Evolutionary conservation across 2,888 invertebrate genomes (phyloP).

Genomic region (Sclerodermus sp.): DNA sequence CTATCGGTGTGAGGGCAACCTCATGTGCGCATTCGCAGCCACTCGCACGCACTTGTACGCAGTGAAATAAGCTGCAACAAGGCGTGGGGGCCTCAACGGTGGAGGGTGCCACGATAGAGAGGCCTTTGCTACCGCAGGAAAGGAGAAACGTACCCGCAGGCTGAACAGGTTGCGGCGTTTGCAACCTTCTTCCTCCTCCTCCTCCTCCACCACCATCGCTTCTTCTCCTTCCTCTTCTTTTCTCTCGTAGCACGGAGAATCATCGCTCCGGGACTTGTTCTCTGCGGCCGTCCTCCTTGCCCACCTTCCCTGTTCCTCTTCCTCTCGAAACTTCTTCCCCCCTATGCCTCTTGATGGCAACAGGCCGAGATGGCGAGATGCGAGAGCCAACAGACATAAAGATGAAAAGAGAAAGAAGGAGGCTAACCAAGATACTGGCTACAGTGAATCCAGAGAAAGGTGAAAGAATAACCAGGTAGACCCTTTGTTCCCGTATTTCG

Average conservation of each 20-base stretch:
- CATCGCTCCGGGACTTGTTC: slow-evolving; percentile 4
- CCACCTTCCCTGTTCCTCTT: slow-evolving; percentile 9
- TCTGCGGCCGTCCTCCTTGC: slow-evolving; percentile 3
- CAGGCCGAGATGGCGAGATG: slow-evolving; percentile 25
- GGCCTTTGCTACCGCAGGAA: slow-evolving; percentile 43
- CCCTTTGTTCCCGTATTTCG: slow-evolving; percentile 53
- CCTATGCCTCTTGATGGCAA: slow-evolving; percentile 23
- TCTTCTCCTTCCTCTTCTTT: slow-evolving; percentile 8
- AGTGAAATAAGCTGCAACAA: background rate
- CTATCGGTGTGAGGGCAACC: too few species aligned
- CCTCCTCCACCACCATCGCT: slow-evolving; percentile 17
- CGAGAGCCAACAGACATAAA: slow-evolving; percentile 9
- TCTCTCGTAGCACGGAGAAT: slow-evolving; percentile 4
- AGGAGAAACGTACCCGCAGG: slow-evolving; percentile 45
- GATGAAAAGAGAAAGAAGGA: slow-evolving; percentile 11
- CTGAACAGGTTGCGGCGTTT: slow-evolving; percentile 45
- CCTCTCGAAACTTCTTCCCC: slow-evolving; percentile 11
- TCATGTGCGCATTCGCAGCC: background rate
- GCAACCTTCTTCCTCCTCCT: slow-evolving; percentile 18
- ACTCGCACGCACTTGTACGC: background rate
- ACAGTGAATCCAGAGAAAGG: slow-evolving; percentile 3
- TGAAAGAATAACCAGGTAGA: slow-evolving; percentile 39
- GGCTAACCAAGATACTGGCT: background rate
- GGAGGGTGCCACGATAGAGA: slow-evolving; percentile 28
- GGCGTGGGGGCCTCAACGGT: background rate